Evolutionary conservation across 2,797 vertebrate genomes (phyloP), one percentile per base, ranked within the genome.

Genomic region (Octomys mimax): DNA sequence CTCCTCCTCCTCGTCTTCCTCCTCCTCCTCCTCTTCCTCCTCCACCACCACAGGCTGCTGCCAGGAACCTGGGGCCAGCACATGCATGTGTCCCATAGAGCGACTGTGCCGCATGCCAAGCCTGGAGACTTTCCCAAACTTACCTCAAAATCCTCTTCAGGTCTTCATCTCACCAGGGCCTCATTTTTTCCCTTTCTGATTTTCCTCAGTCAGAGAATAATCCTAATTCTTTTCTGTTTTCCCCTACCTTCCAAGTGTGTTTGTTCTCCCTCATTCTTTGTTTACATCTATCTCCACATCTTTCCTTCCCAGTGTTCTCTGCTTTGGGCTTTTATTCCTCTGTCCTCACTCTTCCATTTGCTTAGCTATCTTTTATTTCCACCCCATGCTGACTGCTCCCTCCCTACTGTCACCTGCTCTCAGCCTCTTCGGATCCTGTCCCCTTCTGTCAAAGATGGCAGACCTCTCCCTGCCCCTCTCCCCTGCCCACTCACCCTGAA

Each of bases 311-410:
- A 8, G 54, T 82, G 97, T 97, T 95, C 24, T 24, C n/a, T 12
- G 16, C 97, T 97, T 97, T 89, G 93, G 36, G 22, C 7, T 86
- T 89, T 71, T 42, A 19, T 46, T 64, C 70, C 64, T 95, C 52
- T 18, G 42, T 70, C 82, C 59, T 66, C 86, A 36, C 52, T 36
- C 96, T 98, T 98, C 98, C 96, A 98, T 98, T 98, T 97, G 98
- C 98, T 98, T 98, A 98, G 96, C 92, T 78, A 93, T 97, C 97
- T 98, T 97, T 97, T 18, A 68, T 70, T 85, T 75, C 84, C 21
- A 39, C 6, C 21, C 57, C 49, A 62, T 52, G 73, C 88, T 92
- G 97, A 96, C 82, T 71, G n/a, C 79, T 9, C 12, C 26, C 46
- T 59, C 33, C 42, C 28, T 4, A 2, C 6, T 36, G 64, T 85